A percentile compares a stretch with the other conserved stretches of the same genome.
Conservation (phyloP, 2,888 invertebrate species). For the Metopia argyrocephala region DNA sequence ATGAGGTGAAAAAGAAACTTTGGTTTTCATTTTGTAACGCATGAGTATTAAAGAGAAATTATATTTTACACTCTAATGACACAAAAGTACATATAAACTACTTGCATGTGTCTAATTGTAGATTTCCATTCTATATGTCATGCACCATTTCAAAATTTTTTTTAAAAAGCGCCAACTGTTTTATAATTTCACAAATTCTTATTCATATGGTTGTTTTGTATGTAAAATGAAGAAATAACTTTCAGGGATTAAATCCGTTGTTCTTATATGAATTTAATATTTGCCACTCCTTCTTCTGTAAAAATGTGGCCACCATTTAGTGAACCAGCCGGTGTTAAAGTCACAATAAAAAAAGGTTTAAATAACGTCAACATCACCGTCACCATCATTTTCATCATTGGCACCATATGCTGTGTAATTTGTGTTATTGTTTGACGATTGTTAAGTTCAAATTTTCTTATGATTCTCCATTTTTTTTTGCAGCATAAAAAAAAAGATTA, state of each 20-base stretch:
- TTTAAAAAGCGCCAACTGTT: background rate
- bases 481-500: conserved; percentile 43
- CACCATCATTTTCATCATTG: conserved; percentile 73
- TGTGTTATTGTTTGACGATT: conserved; percentile 77
- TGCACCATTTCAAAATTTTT: conserved; percentile 20
- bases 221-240: no score
- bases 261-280: no score
- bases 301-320: conserved; percentile 12
- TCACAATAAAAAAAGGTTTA: conserved; percentile 39
- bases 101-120: background rate
- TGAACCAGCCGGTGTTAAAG: conserved; percentile 10
- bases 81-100: background rate
- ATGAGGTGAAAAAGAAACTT: conserved; percentile 12
- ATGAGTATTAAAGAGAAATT: conserved; percentile 41
- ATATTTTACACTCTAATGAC: background rate
- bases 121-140: background rate
- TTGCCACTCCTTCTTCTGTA: background rate
- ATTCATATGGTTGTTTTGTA: no score
- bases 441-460: conserved; percentile 64
- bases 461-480: conserved; percentile 15
- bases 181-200: no score
- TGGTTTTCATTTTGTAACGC: background rate
- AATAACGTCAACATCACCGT: conserved; percentile 55
- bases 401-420: conserved; percentile 79
- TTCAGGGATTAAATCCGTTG: no score